A percentile compares a stretch with the other conserved stretches of the same genome.
Evolutionary conservation across 2,888 invertebrate species (phyloP).

Genomic region (Ophraella communa): DNA sequence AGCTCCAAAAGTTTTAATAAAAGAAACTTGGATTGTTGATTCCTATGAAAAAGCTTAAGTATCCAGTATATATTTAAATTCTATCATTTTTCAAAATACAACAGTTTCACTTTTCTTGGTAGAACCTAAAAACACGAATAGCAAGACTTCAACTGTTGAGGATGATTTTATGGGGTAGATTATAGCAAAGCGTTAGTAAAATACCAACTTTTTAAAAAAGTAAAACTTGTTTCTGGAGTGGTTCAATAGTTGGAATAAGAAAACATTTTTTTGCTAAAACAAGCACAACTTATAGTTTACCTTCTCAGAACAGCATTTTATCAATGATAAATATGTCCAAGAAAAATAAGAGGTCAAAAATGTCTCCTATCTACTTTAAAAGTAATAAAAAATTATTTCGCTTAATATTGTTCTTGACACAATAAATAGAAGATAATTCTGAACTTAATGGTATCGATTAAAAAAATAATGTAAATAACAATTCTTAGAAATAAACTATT

Average conservation of each 20-base stretch:
- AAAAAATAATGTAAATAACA: background rate
- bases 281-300: background rate
- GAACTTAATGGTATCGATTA: conserved; percentile 10
- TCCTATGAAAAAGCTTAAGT: too few relatives aligned
- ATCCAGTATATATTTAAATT: too few relatives aligned
- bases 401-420: conserved; percentile 21
- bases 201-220: too few relatives aligned
- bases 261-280: background rate
- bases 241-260: background rate
- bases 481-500: background rate
- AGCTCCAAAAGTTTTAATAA: too few relatives aligned
- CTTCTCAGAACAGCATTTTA: background rate
- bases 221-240: too few relatives aligned
- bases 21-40: too few relatives aligned
- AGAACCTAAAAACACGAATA: too few relatives aligned
- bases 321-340: background rate
- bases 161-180: too few relatives aligned
- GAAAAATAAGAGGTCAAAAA: conserved; percentile 1
- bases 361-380: background rate
- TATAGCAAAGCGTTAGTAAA: too few relatives aligned
- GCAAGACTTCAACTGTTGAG: too few relatives aligned
- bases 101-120: too few relatives aligned
- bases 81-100: too few relatives aligned
- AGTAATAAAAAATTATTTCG: conserved; percentile 6
- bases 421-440: conserved; percentile 12